phyloP scores from a whole-genome alignment of 2,113 vertebrate species.

The Cephalopterus ornatus region DNA sequence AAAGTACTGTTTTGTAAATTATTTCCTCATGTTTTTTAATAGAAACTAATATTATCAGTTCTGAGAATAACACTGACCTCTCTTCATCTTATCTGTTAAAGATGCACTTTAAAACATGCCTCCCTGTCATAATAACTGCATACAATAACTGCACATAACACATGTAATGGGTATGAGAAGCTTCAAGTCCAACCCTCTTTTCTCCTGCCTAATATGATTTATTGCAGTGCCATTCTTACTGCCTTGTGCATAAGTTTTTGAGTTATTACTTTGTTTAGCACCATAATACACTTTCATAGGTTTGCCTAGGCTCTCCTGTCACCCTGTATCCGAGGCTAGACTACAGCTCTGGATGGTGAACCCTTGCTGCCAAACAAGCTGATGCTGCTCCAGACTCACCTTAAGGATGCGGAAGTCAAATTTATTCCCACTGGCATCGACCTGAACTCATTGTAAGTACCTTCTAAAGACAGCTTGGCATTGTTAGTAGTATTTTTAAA shows the following conservation, averaged over 20 bases:
- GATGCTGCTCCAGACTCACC: background rate
- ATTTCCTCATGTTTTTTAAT: background rate
- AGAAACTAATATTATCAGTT: background rate
- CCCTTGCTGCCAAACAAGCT: background rate
- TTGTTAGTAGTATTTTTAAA: slow-evolving; percentile 41
- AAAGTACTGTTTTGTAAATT: background rate
- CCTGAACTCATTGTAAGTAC: background rate
- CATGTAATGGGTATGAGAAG: background rate
- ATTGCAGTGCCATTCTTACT: background rate
- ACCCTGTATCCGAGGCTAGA: background rate
- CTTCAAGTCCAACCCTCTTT: background rate
- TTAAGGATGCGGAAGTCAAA: slow-evolving; percentile 28
- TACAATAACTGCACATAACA: background rate
- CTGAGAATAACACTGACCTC: background rate
- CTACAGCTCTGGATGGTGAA: background rate
- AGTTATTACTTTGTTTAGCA: background rate
- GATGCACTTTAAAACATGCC: background rate
- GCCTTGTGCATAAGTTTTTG: background rate
- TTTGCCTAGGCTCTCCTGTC: background rate
- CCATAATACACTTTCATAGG: background rate
- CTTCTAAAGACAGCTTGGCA: slow-evolving; percentile 43
- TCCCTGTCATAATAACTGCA: background rate
- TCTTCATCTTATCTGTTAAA: background rate
- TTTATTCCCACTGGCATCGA: slow-evolving; percentile 35
- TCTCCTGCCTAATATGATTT: background rate